phyloP scores from a whole-genome alignment of 2,888 invertebrate species.

The Eristalis intricaria region DNA sequence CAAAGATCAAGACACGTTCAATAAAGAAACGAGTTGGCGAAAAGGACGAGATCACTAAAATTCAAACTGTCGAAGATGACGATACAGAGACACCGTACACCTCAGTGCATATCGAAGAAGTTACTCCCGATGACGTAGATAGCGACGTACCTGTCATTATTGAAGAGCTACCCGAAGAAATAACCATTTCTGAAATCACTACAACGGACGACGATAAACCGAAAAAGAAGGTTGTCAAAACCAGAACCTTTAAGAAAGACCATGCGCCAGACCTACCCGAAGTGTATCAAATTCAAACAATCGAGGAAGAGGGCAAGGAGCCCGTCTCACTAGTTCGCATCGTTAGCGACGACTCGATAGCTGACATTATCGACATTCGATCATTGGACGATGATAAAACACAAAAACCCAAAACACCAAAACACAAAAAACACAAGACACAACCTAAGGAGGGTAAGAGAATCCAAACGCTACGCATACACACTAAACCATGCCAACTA shows the following conservation, averaged over 20 bases:
- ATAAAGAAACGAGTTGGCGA: slow-evolving; percentile 79
- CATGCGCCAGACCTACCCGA: slow-evolving; percentile 77
- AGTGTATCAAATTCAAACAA: slow-evolving; percentile 82
- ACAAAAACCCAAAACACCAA: slow-evolving; percentile 76
- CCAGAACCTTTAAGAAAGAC: slow-evolving; percentile 81
- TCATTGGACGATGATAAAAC: slow-evolving; percentile 78
- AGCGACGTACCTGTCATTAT: slow-evolving; percentile 75
- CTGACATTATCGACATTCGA: slow-evolving; percentile 79
- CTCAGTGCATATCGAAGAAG: slow-evolving; percentile 76
- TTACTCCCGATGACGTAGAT: slow-evolving; percentile 76
- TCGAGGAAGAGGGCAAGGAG: slow-evolving; percentile 82
- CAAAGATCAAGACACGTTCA: slow-evolving; percentile 78
- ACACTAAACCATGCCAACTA: slow-evolving; percentile 72
- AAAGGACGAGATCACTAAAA: slow-evolving; percentile 80
- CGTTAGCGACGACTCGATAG: slow-evolving; percentile 78
- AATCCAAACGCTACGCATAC: slow-evolving; percentile 27
- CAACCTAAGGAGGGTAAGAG: slow-evolving; percentile 77
- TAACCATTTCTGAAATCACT: slow-evolving; percentile 76
- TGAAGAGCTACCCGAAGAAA: slow-evolving; percentile 79
- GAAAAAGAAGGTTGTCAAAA: slow-evolving; percentile 80
- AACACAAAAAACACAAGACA: slow-evolving; percentile 76
- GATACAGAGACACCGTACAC: slow-evolving; percentile 77
- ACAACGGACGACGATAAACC: slow-evolving; percentile 78
- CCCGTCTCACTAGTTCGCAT: slow-evolving; percentile 81
- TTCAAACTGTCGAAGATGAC: slow-evolving; percentile 78